Evolutionary conservation across 2,113 vertebrate species (phyloP).

Genomic region (Albula goreensis): DNA sequence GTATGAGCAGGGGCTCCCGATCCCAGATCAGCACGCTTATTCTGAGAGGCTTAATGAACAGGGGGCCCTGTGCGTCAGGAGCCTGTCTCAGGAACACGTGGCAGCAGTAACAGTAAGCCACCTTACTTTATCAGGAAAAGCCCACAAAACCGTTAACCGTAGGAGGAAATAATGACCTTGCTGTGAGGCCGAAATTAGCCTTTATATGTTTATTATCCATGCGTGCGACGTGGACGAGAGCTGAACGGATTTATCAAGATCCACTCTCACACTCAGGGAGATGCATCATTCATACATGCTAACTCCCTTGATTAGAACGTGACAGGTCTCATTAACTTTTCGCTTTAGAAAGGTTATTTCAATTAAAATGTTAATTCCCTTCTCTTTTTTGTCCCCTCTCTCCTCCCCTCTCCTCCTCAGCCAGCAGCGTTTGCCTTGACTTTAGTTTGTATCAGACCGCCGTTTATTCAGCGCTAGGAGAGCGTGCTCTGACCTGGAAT

Average conservation of each 20-base stretch:
- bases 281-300: neutral
- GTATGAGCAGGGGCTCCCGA: too few species aligned
- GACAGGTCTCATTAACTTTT: constrained; percentile 9
- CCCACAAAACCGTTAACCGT: neutral
- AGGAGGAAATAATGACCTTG: neutral
- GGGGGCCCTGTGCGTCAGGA: too few species aligned
- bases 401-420: neutral
- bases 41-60: too few species aligned
- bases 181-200: neutral
- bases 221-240: neutral
- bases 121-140: neutral
- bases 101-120: neutral
- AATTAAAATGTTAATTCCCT: constrained; percentile 7
- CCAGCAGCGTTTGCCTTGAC: neutral
- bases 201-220: neutral
- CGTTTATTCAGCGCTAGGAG: neutral
- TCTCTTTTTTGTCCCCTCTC: neutral
- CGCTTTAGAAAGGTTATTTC: neutral
- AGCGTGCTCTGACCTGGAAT: neutral
- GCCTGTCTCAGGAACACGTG: neutral
- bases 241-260: neutral
- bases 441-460: neutral
- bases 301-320: neutral
- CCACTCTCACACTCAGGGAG: neutral
- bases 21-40: too few species aligned